Conservation (phyloP, 37 sponge, comb jelly and placozoan genomes). For the Chondrosia reniformis region DNA sequence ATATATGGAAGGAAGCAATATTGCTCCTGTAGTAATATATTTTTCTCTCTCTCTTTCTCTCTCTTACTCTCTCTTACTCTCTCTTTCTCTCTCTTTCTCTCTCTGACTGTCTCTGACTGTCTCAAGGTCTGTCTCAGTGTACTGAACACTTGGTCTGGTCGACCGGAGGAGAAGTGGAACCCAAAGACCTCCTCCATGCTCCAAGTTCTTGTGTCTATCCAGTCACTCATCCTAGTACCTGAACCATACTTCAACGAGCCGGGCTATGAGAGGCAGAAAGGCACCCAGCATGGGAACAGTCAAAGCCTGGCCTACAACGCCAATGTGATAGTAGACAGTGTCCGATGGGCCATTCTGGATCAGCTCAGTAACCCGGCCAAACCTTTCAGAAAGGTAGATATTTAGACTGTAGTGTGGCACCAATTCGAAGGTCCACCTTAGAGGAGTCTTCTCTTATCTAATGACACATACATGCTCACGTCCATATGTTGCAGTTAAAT, state of each 20-base stretch:
- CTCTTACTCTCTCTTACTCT: too few relatives aligned
- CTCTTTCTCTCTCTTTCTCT: too few relatives aligned
- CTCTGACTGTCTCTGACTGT: too few relatives aligned
- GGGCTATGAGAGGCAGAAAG: conserved; percentile 87
- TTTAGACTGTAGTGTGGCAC: conserved; percentile 12
- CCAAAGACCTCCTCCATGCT: conserved; percentile 75
- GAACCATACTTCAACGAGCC: conserved; percentile 98
- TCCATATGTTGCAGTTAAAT: too few relatives aligned
- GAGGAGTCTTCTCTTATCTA: not conserved
- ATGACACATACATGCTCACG: conserved; percentile 38
- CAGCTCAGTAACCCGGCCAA: conserved; percentile 79
- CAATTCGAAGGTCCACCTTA: conserved; percentile 12
- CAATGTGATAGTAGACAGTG: conserved; percentile 56
- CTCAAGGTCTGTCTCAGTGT: conserved; percentile 93
- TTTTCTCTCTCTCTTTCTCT: too few relatives aligned
- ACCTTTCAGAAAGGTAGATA: conserved; percentile 74
- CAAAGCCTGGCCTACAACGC: conserved; percentile 82
- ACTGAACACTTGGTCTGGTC: conserved; percentile 91
- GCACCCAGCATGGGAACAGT: conserved; percentile 71
- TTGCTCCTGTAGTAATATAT: too few relatives aligned
- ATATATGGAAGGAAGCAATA: too few relatives aligned
- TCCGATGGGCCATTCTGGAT: conserved; percentile 88
- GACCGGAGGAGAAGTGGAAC: conserved; percentile 94
- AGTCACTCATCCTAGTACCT: conserved; percentile 90
- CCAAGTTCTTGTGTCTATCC: conserved; percentile 95